Conservation (phyloP, 2,888 invertebrate genomes). For the Nasonovia ribisnigri region DNA sequence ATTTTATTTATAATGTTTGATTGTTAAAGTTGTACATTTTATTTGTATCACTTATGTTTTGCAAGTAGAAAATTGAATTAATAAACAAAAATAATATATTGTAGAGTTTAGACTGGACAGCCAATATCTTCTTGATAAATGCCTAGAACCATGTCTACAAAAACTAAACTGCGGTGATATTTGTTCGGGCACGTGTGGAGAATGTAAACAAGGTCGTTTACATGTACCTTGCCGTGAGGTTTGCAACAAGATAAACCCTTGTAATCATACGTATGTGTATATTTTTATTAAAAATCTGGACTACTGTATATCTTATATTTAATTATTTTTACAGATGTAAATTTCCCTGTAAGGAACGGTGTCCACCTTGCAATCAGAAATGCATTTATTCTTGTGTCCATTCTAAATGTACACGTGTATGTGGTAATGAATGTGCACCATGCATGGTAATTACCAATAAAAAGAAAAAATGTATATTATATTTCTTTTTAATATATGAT, state of each 20-base stretch:
- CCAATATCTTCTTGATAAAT: slow-evolving; percentile 70
- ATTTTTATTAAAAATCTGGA: not conserved
- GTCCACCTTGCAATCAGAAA: slow-evolving; percentile 72
- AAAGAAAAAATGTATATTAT: not conserved
- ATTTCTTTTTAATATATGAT: not conserved
- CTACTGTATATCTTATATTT: not conserved
- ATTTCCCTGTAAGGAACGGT: slow-evolving; percentile 73
- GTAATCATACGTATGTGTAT: slow-evolving; percentile 74
- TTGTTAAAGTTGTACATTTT: not conserved
- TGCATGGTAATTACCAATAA: slow-evolving; percentile 68
- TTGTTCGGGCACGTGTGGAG: slow-evolving; percentile 74
- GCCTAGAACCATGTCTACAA: slow-evolving; percentile 71
- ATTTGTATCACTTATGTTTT: not conserved
- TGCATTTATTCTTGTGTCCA: slow-evolving; percentile 74
- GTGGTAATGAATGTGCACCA: slow-evolving; percentile 71
- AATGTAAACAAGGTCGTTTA: slow-evolving; percentile 71
- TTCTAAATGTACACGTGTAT: slow-evolving; percentile 72
- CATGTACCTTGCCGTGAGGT: not conserved
- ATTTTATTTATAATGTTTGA: not conserved
- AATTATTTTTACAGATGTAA: slow-evolving; percentile 71
- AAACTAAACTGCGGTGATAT: slow-evolving; percentile 72
- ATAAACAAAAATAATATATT: not conserved
- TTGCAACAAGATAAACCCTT: slow-evolving; percentile 43
- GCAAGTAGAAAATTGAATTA: not conserved
- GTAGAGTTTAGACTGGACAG: slow-evolving; percentile 54